Evolutionary conservation across 2,888 invertebrate genomes (phyloP).

Genomic region (Autographa pulchrina): DNA sequence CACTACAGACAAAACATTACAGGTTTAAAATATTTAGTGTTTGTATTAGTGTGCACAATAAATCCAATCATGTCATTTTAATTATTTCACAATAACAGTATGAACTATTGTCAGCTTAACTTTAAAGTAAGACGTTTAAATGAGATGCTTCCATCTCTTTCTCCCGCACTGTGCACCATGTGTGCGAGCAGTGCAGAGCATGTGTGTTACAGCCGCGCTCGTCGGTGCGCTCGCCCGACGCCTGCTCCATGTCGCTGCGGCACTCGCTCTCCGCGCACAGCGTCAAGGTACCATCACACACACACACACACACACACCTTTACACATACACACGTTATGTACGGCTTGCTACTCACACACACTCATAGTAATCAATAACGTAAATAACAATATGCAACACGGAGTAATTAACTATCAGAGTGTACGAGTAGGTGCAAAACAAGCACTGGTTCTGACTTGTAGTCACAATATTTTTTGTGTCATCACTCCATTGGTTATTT

Average conservation of each 20-base stretch:
- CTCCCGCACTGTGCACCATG: not conserved
- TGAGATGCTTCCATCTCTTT: not conserved
- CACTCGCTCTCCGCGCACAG: conserved; percentile 93
- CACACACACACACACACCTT: conserved; percentile 18
- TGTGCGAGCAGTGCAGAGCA: conserved; percentile 19
- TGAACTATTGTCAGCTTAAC: not conserved
- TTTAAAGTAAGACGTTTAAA: not conserved
- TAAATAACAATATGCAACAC: not conserved
- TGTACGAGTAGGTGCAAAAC: not conserved
- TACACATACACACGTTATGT: conserved; percentile 1
- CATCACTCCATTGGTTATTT: not conserved
- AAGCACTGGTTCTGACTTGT: not conserved
- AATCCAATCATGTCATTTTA: not conserved
- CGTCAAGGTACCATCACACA: conserved; percentile 89
- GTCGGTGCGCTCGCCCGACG: conserved; percentile 79
- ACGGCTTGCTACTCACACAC: conserved; percentile 23
- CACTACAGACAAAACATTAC: not conserved
- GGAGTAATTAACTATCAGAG: not conserved
- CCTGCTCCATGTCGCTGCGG: conserved; percentile 89
- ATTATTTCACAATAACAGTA: not conserved
- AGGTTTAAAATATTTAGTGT: too few species aligned
- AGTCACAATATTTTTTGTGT: not conserved
- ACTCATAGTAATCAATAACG: not conserved
- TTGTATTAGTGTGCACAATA: not conserved
- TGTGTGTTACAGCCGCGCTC: conserved; percentile 65